Evolutionary conservation across 2,113 vertebrate species (phyloP).

Genomic region (Syngnathoides biaculeatus): DNA sequence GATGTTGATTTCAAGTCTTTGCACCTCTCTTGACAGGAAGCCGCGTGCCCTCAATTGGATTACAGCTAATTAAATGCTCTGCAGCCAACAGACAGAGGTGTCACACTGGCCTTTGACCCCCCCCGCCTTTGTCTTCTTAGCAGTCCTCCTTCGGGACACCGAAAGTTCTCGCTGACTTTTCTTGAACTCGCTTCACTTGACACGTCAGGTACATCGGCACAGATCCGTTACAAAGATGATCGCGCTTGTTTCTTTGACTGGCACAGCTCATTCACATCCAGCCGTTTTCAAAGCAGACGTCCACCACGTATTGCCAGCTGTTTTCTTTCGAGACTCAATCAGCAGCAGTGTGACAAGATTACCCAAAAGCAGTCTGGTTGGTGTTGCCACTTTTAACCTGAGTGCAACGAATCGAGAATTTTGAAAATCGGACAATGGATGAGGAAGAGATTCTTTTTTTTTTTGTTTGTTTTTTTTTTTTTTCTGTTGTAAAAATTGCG

Average conservation of each 20-base stretch:
- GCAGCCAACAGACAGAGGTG: constrained; percentile 56
- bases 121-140: constrained; percentile 8
- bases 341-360: no score
- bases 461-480: no score
- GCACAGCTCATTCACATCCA: no score
- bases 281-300: no score
- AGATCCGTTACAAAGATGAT: background rate
- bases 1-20: constrained; percentile 64
- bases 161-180: background rate
- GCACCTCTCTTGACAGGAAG: constrained; percentile 65
- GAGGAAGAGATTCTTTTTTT: no score
- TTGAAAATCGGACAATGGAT: no score
- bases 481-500: no score
- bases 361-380: no score
- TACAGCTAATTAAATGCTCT: constrained; percentile 68
- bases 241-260: background rate
- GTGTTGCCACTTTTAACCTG: no score
- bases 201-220: background rate
- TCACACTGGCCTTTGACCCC: constrained; percentile 10
- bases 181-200: background rate
- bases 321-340: no score
- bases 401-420: no score
- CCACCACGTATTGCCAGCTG: no score
- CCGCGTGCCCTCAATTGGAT: constrained; percentile 60
- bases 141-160: constrained; percentile 5